Evolutionary conservation across 53 echinoderm and acorn worm species (phyloP).

Genomic region (Paelopatides confundens): DNA sequence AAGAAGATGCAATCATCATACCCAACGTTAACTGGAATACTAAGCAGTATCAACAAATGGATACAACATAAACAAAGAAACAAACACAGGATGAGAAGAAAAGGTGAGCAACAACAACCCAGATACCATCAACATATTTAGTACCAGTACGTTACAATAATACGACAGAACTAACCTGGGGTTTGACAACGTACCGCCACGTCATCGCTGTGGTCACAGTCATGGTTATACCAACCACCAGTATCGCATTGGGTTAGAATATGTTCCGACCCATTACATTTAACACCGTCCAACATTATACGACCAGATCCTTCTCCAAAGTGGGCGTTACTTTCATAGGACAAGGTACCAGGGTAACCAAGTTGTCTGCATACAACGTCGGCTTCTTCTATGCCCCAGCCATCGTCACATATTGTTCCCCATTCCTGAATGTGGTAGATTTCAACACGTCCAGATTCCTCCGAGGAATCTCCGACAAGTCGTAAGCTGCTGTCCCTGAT

Average conservation of each 20-base stretch:
- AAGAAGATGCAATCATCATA: no score
- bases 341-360: background rate
- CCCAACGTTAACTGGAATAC: no score
- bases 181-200: background rate
- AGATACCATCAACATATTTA: background rate
- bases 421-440: background rate
- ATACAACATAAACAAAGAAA: no score
- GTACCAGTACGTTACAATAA: background rate
- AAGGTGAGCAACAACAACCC: no score
- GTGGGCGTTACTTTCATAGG: background rate
- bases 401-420: background rate
- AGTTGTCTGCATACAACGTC: slow-evolving; percentile 10
- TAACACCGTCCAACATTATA: background rate
- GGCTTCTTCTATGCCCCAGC: background rate
- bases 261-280: background rate
- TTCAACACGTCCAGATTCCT: background rate
- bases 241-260: background rate
- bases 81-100: no score
- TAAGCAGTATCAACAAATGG: no score
- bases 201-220: background rate
- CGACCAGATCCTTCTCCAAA: background rate
- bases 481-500: background rate
- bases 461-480: background rate
- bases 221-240: background rate
- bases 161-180: background rate